phyloP scores from a whole-genome alignment of 1,140 invertebrate genomes.

The Heliconius hermathena region DNA sequence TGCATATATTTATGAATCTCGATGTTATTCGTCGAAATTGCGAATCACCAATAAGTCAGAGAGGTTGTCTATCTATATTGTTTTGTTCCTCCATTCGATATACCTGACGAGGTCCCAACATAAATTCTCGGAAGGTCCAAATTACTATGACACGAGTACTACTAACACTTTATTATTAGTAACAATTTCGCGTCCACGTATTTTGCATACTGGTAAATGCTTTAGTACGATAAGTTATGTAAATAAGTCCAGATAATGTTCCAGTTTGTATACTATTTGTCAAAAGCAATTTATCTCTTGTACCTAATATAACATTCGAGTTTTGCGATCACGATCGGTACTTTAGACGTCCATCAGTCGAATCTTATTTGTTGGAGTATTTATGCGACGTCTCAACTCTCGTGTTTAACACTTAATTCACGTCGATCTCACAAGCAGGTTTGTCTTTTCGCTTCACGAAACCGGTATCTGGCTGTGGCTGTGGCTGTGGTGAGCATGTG shows the following conservation, averaged over 20 bases:
- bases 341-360: conserved; percentile 37
- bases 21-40: not conserved
- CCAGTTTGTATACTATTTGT: conserved; percentile 31
- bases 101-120: conserved; percentile 23
- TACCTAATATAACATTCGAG: not conserved
- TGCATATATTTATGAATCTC: not conserved
- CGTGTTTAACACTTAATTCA: conserved; percentile 69
- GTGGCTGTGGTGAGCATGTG: conserved; percentile 39
- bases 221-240: conserved; percentile 22
- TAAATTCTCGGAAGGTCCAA: conserved; percentile 27
- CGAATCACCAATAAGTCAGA: conserved; percentile 17
- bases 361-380: conserved; percentile 47
- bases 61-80: not conserved
- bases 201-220: conserved; percentile 17
- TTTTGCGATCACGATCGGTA: conserved; percentile 19
- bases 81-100: conserved; percentile 4
- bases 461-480: conserved; percentile 51
- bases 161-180: conserved; percentile 8
- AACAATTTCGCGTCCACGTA: conserved; percentile 7
- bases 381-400: conserved; percentile 53
- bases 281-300: conserved; percentile 36
- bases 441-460: conserved; percentile 57
- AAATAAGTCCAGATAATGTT: conserved; percentile 15
- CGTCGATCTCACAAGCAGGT: conserved; percentile 63
- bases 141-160: conserved; percentile 7